Conservation (phyloP, 2,113 vertebrate genomes). For the Pipra filicauda region DNA sequence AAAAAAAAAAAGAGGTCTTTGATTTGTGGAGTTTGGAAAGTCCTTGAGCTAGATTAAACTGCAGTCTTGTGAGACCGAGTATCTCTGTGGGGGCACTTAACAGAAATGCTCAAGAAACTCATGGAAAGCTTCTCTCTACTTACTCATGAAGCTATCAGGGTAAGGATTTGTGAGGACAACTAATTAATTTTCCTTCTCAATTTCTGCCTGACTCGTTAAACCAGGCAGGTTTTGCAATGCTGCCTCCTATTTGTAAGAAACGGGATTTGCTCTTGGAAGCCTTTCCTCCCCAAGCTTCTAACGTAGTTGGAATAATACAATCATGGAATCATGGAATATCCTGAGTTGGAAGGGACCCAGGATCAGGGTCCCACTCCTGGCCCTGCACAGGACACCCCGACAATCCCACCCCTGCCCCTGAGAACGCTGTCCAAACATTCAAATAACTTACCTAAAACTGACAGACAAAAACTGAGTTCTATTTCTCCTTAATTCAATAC, state of each 20-base stretch:
- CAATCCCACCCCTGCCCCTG: neutral
- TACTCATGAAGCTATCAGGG: neutral
- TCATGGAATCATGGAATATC: neutral
- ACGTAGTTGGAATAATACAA: neutral
- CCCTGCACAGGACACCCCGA: neutral
- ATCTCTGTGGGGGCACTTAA: constrained; percentile 51
- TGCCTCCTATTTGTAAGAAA: neutral
- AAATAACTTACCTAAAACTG: neutral
- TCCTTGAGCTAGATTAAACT: constrained; percentile 65
- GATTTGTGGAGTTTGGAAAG: constrained; percentile 51
- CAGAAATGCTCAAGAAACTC: constrained; percentile 20
- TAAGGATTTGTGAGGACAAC: neutral
- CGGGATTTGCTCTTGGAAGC: neutral
- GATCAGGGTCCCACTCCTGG: neutral
- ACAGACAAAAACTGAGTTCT: fast-evolving
- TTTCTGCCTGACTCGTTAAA: neutral
- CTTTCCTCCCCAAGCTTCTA: neutral
- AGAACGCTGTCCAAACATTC: neutral
- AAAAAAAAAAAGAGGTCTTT: constrained; percentile 18
- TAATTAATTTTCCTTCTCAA: neutral
- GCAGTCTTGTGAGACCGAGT: constrained; percentile 54
- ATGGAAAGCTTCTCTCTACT: constrained; percentile 38
- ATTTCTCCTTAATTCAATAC: neutral
- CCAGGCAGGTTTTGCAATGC: neutral
- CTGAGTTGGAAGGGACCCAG: neutral